Evolutionary conservation across 2,113 vertebrate genomes (phyloP).

Genomic region (Casuarius casuarius): DNA sequence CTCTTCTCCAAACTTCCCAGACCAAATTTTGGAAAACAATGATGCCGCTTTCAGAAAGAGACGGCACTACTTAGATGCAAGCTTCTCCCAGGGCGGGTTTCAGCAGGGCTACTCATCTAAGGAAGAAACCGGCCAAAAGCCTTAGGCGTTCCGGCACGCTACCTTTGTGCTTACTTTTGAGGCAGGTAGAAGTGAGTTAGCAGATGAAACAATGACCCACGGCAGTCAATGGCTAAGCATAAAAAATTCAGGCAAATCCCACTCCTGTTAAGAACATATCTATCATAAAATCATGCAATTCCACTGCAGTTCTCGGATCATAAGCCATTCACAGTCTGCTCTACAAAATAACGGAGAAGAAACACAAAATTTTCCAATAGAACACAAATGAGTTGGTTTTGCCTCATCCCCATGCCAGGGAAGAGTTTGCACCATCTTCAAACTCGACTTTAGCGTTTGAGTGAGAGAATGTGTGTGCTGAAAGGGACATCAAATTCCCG

Average conservation of each 20-base stretch:
- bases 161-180: rapidly evolving
- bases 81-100: not conserved
- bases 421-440: not conserved
- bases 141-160: too few relatives aligned
- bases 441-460: rapidly evolving
- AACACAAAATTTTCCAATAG: not conserved
- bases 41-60: too few relatives aligned
- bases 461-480: not conserved
- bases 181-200: not conserved
- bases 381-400: not conserved
- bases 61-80: not conserved
- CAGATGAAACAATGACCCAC: not conserved
- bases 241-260: not conserved
- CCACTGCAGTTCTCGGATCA: not conserved
- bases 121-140: not conserved
- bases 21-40: not conserved
- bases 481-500: not conserved
- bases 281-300: not conserved
- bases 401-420: not conserved
- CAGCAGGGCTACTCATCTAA: not conserved
- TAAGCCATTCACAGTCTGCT: not conserved
- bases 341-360: not conserved
- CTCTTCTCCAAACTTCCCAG: not conserved
- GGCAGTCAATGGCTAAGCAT: not conserved
- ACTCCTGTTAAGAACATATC: not conserved